Evolutionary conservation across 2,888 invertebrate genomes (phyloP).

Genomic region (Ochropleura plecta): DNA sequence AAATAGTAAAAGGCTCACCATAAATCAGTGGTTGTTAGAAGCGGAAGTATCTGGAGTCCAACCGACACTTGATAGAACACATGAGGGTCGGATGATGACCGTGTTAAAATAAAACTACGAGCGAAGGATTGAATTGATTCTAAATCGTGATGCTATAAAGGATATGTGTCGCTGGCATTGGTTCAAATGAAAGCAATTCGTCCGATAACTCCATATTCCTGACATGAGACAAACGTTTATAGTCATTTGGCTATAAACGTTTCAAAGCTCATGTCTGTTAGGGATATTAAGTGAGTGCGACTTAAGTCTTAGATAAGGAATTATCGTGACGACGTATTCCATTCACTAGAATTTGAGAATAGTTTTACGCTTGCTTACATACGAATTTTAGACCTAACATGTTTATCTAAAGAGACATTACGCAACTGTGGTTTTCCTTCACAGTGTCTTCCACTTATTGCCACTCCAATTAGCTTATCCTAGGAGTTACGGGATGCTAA

Average conservation of each 20-base stretch:
- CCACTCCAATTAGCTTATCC: constrained; percentile 13
- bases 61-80: constrained; percentile 65
- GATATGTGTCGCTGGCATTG: constrained; percentile 46
- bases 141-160: constrained; percentile 41
- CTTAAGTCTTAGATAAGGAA: constrained; percentile 26
- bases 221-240: too few species aligned
- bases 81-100: constrained; percentile 60
- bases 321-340: constrained; percentile 7
- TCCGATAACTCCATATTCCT: too few species aligned
- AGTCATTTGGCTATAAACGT: constrained; percentile 43
- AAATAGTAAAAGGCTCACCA: constrained; percentile 75
- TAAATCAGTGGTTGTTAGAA: constrained; percentile 79
- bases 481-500: not conserved
- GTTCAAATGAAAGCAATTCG: too few species aligned
- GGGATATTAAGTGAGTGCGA: constrained; percentile 42
- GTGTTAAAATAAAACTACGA: constrained; percentile 44
- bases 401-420: not conserved
- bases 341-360: constrained; percentile 19
- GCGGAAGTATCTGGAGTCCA: constrained; percentile 71
- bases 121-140: constrained; percentile 54
- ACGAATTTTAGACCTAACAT: not conserved
- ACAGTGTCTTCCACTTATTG: not conserved
- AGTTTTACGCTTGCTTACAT: not conserved
- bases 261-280: constrained; percentile 52
- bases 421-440: not conserved